A percentile compares a stretch with the other conserved stretches of the same genome.
These are phyloP conservation scores for Neoascia interrupta DNA, from an alignment of 2,888 invertebrate genomes.

Conservation along the genomic window DNA sequence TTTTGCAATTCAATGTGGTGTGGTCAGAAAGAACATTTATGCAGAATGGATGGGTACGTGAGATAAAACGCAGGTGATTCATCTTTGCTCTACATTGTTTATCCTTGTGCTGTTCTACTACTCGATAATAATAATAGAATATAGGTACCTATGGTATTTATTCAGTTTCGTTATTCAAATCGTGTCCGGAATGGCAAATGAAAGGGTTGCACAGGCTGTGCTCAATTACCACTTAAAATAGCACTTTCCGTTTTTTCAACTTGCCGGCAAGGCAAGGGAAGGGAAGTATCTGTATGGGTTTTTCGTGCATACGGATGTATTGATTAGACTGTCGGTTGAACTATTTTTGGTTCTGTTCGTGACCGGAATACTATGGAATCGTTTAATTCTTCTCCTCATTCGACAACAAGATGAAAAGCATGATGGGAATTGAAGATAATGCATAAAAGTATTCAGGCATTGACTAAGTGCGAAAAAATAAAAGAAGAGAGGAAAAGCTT, in stretches of 20 bases:
- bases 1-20: not conserved
- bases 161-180: slow-evolving; percentile 50
- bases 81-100: too few relatives aligned
- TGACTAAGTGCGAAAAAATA: too few relatives aligned
- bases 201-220: slow-evolving; percentile 50
- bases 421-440: too few relatives aligned
- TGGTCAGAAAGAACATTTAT: not conserved
- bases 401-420: too few relatives aligned
- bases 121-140: too few relatives aligned
- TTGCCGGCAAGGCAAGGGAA: not conserved
- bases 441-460: too few relatives aligned
- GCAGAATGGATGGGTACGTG: slow-evolving; percentile 1
- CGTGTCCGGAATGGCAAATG: slow-evolving; percentile 47
- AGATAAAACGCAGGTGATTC: slow-evolving; percentile 36
- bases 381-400: too few relatives aligned
- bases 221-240: slow-evolving; percentile 49
- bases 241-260: slow-evolving; percentile 17
- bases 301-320: slow-evolving; percentile 40
- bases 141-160: slow-evolving; percentile 20
- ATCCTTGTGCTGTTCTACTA: too few relatives aligned
- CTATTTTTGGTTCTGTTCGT: slow-evolving; percentile 46
- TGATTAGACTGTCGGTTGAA: slow-evolving; percentile 55
- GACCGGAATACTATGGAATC: slow-evolving; percentile 38
- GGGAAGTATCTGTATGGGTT: too few relatives aligned
- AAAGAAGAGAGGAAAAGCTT: too few relatives aligned